Evolutionary conservation across 2,113 vertebrate species (phyloP).

Genomic region (Cyanistes caeruleus): DNA sequence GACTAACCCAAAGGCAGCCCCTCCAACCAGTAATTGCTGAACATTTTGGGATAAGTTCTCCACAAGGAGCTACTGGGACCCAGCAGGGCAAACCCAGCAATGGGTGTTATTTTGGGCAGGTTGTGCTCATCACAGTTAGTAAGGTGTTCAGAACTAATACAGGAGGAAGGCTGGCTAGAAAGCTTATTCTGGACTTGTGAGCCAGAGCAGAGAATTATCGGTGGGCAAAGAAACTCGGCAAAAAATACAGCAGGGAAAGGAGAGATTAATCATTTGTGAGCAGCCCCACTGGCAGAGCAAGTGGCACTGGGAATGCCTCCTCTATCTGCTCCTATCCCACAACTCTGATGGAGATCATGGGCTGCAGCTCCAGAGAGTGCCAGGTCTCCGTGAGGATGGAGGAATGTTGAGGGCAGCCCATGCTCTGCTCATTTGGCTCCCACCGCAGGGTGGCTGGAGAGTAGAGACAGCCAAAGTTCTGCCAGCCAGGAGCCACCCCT

Average conservation of each 20-base stretch:
- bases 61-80: slow-evolving; percentile 16
- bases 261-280: background rate
- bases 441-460: background rate
- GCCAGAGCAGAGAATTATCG: background rate
- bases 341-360: background rate
- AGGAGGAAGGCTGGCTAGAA: slow-evolving; percentile 12
- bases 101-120: background rate
- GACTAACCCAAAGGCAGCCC: slow-evolving; percentile 1
- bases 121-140: slow-evolving; percentile 28
- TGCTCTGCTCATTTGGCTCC: background rate
- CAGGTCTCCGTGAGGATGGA: background rate
- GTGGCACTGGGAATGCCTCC: background rate
- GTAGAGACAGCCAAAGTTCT: background rate
- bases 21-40: background rate
- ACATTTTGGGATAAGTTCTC: slow-evolving; percentile 32
- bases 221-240: background rate
- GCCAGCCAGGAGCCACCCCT: background rate
- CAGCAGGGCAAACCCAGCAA: background rate
- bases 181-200: slow-evolving; percentile 31
- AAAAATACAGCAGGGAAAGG: background rate
- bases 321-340: background rate
- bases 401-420: background rate
- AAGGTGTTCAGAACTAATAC: background rate
- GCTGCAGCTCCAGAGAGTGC: background rate
- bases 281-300: background rate